Conservation (phyloP, 2,113 vertebrate genomes). For the Pterocles gutturalis region DNA sequence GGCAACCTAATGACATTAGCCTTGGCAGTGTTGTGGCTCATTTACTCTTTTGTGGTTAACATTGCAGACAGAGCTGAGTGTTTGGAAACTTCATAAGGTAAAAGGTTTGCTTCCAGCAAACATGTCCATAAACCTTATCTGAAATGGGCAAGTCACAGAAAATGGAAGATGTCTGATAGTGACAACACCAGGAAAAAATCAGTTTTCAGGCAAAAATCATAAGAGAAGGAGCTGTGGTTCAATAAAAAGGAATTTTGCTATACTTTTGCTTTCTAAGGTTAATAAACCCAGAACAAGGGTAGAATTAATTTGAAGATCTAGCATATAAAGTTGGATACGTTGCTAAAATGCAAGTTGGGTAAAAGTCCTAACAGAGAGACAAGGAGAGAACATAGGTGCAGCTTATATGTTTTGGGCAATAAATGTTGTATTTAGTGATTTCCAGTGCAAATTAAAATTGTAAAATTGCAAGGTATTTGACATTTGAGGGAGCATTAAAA, state of each 20-base stretch:
- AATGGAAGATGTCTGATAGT: neutral
- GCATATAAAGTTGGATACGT: neutral
- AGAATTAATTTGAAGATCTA: neutral
- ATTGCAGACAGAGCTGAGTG: neutral
- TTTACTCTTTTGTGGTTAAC: neutral
- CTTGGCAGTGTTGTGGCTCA: neutral
- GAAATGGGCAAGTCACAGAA: neutral
- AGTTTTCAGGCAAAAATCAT: neutral
- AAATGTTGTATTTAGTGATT: neutral
- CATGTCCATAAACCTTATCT: neutral
- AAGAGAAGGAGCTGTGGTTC: neutral
- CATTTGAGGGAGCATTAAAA: neutral
- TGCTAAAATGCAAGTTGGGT: neutral
- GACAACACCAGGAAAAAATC: neutral
- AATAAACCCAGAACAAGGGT: neutral
- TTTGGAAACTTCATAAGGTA: neutral
- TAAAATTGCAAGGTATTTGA: neutral
- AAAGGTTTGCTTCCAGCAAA: neutral
- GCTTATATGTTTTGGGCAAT: neutral
- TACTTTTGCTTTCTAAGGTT: neutral
- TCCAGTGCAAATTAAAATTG: neutral
- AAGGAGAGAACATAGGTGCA: neutral
- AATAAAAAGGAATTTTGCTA: neutral
- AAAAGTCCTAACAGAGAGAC: neutral
- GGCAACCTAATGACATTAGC: slow-evolving; percentile 5